Base-by-base conservation (phyloP, 2,888 invertebrate genomes). In the Chrysotoxum bicinctum region DNA sequence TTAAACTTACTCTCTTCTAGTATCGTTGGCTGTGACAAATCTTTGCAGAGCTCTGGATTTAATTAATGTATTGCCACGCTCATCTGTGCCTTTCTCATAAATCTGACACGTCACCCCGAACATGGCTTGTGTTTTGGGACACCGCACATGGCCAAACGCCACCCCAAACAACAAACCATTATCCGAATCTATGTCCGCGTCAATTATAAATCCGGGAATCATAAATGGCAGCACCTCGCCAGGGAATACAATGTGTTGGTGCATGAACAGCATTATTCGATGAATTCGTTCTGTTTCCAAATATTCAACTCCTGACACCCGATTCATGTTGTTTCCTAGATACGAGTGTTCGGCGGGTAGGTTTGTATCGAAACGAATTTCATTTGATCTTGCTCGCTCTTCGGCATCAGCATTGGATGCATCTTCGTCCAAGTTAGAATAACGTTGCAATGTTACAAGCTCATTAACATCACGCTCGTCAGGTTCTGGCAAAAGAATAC, bases 1-100 rank as follows among this genome's bases (percentile, higher is more conserved):
- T 58, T 3, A 9, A 48, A 87, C 75, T 75, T 87, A 91, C 91
- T 90, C 91, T 77, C 89, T 88, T 23, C 90, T 89, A 70, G 90
- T 89, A 26, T 89, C 88, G 12, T 88, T 89, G 43, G 90, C 89
- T 52, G 91, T 89, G 19, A 91, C 93, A 90, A 97, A 97, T 80
- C 97, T 93, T 90, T 97, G 97, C 62, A 96, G 91, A 0, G 96
- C 96, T 89, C 95, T 95, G 0, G 96, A 96, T 91, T 95, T 95
- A 16, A 96, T 92, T 30, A 94, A 93, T n/a, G 95, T 89, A 87
- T 90, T 87, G 8, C 90, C 89, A 0, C 89, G 87, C 21, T 88
- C 89, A 78, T 91, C 90, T 35, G 89, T 89, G 4, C 92, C 91
- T 72, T 90, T 90, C 52, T 92, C 92, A 80, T 91, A 92, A 32